Evolutionary conservation across 2,113 vertebrate species (phyloP).

Genomic region (Hippopotamus amphibius): DNA sequence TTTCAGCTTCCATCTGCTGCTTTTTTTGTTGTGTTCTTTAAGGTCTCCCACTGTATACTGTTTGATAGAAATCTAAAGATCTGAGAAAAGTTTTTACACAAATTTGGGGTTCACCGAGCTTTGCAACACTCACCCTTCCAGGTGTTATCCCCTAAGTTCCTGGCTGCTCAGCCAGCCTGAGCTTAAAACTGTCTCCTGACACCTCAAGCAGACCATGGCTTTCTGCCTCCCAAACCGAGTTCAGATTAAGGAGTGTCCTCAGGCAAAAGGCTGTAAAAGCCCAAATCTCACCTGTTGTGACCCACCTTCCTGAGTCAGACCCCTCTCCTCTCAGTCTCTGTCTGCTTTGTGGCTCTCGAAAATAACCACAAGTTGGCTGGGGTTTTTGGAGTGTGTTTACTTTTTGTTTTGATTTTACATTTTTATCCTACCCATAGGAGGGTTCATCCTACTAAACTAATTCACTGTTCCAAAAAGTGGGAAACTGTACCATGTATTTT

Average conservation of each 20-base stretch:
- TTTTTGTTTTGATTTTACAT: background rate
- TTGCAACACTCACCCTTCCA: background rate
- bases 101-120: rapidly evolving
- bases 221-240: background rate
- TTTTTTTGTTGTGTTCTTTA: background rate
- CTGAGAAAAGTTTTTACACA: background rate
- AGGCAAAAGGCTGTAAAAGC: background rate
- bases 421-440: background rate
- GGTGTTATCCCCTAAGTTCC: background rate
- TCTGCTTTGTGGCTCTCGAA: background rate
- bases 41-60: background rate
- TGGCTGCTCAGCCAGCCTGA: background rate
- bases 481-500: background rate
- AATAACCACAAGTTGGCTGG: background rate
- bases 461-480: background rate
- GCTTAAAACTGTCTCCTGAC: background rate
- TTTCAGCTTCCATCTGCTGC: background rate
- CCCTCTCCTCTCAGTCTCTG: background rate
- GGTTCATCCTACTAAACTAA: background rate
- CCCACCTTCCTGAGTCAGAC: background rate
- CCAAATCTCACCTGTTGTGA: background rate
- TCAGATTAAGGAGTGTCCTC: background rate
- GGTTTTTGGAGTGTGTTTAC: background rate
- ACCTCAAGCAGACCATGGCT: background rate
- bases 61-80: background rate